Evolutionary conservation across 2,797 vertebrate genomes (phyloP).

Genomic region (Falco rusticolus): DNA sequence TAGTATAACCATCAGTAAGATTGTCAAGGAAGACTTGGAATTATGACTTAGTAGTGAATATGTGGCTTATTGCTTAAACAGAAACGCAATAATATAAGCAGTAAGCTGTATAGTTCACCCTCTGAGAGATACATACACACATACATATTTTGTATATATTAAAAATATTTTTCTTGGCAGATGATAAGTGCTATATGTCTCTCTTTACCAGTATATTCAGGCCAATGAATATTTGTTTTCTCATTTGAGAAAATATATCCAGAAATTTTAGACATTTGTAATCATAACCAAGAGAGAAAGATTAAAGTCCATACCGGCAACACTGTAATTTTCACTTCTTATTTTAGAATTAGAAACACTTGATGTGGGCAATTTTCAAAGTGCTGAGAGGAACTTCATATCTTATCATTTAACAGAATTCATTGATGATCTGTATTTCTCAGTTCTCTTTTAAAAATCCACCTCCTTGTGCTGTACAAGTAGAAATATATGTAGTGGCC

Average conservation of each 20-base stretch:
- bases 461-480: not conserved
- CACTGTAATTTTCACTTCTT: constrained; percentile 19
- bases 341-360: not conserved
- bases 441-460: not conserved
- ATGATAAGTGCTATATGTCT: not conserved
- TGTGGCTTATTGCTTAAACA: not conserved
- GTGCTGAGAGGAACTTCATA: not conserved
- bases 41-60: not conserved
- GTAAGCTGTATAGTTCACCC: not conserved
- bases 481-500: not conserved
- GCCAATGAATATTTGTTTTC: not conserved
- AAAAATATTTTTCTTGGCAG: not conserved
- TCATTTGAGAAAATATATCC: not conserved
- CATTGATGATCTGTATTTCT: not conserved
- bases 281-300: not conserved
- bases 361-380: not conserved
- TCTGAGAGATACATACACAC: not conserved
- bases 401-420: constrained; percentile 1
- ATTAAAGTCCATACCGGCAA: constrained; percentile 1
- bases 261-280: not conserved
- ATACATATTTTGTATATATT: not conserved
- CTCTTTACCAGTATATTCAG: not conserved
- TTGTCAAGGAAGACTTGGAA: not conserved
- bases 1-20: not conserved
- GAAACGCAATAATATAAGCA: not conserved